Evolutionary conservation across 2,797 vertebrate genomes (phyloP).

Genomic region (Aulostomus chinensis): DNA sequence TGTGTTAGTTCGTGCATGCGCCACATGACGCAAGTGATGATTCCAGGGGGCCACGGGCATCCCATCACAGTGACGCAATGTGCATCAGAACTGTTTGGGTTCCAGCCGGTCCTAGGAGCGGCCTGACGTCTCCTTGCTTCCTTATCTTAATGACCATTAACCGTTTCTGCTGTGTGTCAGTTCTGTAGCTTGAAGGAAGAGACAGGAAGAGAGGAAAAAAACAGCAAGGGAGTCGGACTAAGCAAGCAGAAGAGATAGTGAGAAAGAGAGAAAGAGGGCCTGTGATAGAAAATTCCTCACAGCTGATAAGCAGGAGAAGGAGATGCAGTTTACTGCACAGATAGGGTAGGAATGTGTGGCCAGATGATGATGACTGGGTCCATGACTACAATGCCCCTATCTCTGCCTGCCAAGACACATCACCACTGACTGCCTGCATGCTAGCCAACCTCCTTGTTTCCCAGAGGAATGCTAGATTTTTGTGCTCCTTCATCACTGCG

Average conservation of each 20-base stretch:
- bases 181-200: slow-evolving; percentile 57
- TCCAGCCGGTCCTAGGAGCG: slow-evolving; percentile 66
- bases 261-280: slow-evolving; percentile 52
- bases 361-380: slow-evolving; percentile 80
- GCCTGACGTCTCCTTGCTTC: slow-evolving; percentile 64
- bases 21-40: neutral
- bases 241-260: slow-evolving; percentile 36
- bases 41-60: slow-evolving; percentile 23
- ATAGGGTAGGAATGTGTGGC: slow-evolving; percentile 83
- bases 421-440: slow-evolving; percentile 59
- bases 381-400: slow-evolving; percentile 77
- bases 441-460: slow-evolving; percentile 42
- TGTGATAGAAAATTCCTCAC: slow-evolving; percentile 82
- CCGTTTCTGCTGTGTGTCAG: slow-evolving; percentile 78
- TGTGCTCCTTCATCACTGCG: slow-evolving; percentile 28
- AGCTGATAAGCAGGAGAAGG: slow-evolving; percentile 83
- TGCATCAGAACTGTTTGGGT: slow-evolving; percentile 69
- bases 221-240: slow-evolving; percentile 43
- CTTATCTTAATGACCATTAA: slow-evolving; percentile 81
- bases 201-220: slow-evolving; percentile 57
- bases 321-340: slow-evolving; percentile 87
- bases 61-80: slow-evolving; percentile 40
- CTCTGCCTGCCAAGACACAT: slow-evolving; percentile 76
- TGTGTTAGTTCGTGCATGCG: slow-evolving; percentile 4
- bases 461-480: slow-evolving; percentile 45